These are phyloP conservation scores for Drosophila truncata DNA, from an alignment of 1,140 invertebrate genomes.

Conservation along the genomic window DNA sequence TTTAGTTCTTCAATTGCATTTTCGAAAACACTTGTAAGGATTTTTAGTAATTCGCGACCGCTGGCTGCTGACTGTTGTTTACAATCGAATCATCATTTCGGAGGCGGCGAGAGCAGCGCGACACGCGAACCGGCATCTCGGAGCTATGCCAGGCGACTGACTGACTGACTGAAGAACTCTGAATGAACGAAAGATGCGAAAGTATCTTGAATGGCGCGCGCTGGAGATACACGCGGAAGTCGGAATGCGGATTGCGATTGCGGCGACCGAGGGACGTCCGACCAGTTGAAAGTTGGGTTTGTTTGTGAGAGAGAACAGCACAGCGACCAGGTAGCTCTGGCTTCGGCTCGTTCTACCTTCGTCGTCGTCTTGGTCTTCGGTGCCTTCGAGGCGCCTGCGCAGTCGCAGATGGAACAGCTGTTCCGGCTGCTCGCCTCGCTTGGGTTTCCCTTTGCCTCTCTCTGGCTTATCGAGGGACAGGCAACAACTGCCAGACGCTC, in stretches of 20 bases:
- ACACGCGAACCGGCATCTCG: conserved; percentile 73
- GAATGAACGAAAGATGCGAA: conserved; percentile 39
- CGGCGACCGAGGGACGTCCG: conserved; percentile 57
- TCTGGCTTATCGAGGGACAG: conserved; percentile 51
- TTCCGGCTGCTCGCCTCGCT: conserved; percentile 45
- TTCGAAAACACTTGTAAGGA: conserved; percentile 11
- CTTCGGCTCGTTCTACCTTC: conserved; percentile 18
- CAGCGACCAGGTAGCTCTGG: conserved; percentile 42
- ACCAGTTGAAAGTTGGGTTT: conserved; percentile 69
- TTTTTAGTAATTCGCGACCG: conserved; percentile 20
- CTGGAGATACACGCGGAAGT: conserved; percentile 51
- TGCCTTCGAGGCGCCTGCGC: conserved; percentile 66
- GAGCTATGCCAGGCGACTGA: conserved; percentile 70
- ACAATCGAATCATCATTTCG: conserved; percentile 18
- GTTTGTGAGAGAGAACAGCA: conserved; percentile 65
- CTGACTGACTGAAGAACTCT: conserved; percentile 57
- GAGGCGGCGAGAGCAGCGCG: conserved; percentile 31
- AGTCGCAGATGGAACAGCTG: conserved; percentile 71
- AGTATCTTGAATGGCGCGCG: conserved; percentile 58
- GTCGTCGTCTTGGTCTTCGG: conserved; percentile 14
- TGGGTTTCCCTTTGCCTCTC: conserved; percentile 31
- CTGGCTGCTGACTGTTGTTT: conserved; percentile 5
- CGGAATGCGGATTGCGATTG: conserved; percentile 20
- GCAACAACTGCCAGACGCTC: conserved; percentile 68
- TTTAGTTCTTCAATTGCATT: conserved; percentile 12